Percentiles rank a stretch among this genome's conserved stretches.
Conservation (phyloP, 2,113 vertebrate species). For the Rhinolophus sinicus region DNA sequence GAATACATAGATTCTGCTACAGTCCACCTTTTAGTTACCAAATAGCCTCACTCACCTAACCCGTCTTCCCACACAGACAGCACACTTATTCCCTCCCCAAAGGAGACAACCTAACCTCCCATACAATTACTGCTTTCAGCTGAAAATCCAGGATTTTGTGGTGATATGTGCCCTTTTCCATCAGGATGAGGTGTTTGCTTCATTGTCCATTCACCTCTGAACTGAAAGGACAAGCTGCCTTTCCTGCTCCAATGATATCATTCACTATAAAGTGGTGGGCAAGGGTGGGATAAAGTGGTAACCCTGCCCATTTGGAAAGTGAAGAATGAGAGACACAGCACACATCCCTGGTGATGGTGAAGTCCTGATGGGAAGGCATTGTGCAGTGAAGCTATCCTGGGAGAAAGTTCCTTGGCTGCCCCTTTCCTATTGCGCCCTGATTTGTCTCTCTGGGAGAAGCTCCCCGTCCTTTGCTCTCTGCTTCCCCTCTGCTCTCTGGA, state of each 20-base stretch:
- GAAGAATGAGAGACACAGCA: not conserved
- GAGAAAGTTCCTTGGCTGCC: not conserved
- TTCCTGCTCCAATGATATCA: not conserved
- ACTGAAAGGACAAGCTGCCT: not conserved
- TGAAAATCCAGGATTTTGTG: not conserved
- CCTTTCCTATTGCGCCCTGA: not conserved
- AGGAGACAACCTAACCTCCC: not conserved
- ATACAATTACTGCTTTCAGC: not conserved
- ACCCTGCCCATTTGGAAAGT: not conserved
- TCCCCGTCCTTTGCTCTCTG: not conserved
- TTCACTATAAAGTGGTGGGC: not conserved
- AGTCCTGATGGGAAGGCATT: accelerated
- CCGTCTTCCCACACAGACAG: not conserved
- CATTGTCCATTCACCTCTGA: not conserved
- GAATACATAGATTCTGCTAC: not conserved
- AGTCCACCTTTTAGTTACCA: not conserved
- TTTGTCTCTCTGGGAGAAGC: not conserved
- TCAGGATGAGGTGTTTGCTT: not conserved
- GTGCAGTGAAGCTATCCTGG: not conserved
- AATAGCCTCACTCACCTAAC: not conserved
- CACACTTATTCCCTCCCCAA: not conserved
- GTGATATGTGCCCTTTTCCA: not conserved
- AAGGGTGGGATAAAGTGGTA: not conserved
- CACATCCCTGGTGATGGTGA: not conserved
- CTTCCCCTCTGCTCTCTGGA: not conserved